phyloP scores from a whole-genome alignment of 1,140 invertebrate genomes.

The Megalonaias nervosa region DNA sequence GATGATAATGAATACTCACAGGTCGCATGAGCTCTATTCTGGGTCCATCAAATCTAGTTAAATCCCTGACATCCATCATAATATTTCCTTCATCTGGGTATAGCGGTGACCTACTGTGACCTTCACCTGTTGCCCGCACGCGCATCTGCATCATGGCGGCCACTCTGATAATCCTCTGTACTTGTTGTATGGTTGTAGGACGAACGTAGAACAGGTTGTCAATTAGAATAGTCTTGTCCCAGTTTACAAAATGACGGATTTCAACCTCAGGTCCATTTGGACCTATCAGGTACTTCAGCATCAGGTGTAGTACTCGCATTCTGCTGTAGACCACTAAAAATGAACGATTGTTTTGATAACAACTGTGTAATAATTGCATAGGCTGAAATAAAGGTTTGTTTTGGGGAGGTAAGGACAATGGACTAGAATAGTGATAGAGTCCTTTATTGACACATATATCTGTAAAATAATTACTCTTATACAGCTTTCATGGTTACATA shows the following conservation, averaged over 20 bases:
- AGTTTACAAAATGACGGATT: conserved; percentile 38
- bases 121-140: conserved; percentile 40
- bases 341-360: too few species aligned
- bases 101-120: conserved; percentile 40
- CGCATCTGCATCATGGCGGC: conserved; percentile 24
- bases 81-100: conserved; percentile 52
- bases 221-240: conserved; percentile 46
- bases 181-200: conserved; percentile 39
- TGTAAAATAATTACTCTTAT: too few species aligned
- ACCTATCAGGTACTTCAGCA: too few species aligned
- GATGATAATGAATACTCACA: conserved; percentile 5
- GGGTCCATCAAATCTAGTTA: conserved; percentile 46
- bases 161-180: conserved; percentile 32
- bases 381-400: too few species aligned
- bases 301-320: too few species aligned
- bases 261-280: too few species aligned
- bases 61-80: conserved; percentile 44
- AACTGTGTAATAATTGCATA: too few species aligned
- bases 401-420: too few species aligned
- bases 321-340: too few species aligned
- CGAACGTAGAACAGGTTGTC: conserved; percentile 42
- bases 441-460: too few species aligned
- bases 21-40: conserved; percentile 38
- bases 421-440: too few species aligned
- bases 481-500: too few species aligned